Conservation (phyloP, 2,888 invertebrate genomes). For the Tiphia femorata region DNA sequence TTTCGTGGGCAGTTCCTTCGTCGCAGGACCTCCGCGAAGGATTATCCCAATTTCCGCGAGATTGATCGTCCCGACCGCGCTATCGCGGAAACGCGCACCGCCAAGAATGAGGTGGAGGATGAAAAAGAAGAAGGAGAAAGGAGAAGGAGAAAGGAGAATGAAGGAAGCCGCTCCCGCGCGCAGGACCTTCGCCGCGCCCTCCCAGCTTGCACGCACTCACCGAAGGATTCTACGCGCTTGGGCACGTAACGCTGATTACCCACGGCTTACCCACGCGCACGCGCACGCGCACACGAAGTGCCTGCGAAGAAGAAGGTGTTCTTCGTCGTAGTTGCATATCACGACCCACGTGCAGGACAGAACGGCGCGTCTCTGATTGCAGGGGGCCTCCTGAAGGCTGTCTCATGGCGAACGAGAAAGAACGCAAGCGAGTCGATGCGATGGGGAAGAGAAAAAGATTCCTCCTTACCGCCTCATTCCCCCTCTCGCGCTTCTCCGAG, state of each 20-base stretch:
- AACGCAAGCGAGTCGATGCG: conserved; percentile 18
- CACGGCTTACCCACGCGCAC: conserved; percentile 17
- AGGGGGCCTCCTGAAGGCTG: conserved; percentile 18
- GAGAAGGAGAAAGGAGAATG: neutral
- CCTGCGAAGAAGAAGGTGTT: neutral
- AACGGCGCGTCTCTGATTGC: neutral
- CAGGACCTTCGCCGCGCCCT: neutral
- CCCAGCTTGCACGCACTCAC: neutral
- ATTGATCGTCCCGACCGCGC: neutral
- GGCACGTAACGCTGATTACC: conserved; percentile 29
- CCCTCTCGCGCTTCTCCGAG: neutral
- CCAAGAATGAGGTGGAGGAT: neutral
- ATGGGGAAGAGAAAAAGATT: conserved; percentile 15
- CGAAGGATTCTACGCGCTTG: conserved; percentile 18
- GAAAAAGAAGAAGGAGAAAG: neutral
- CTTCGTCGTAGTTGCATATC: conserved; percentile 41
- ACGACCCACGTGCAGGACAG: conserved; percentile 25
- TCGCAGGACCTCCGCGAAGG: too few species aligned
- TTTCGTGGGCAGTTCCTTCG: too few species aligned
- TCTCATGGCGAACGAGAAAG: conserved; percentile 1
- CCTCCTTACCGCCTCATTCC: neutral
- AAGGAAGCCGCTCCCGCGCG: conserved; percentile 11
- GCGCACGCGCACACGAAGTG: conserved; percentile 9
- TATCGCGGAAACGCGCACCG: neutral
- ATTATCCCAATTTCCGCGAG: too few species aligned